phyloP scores from a whole-genome alignment of 2,888 invertebrate species.

The Drosophila demipolita region DNA sequence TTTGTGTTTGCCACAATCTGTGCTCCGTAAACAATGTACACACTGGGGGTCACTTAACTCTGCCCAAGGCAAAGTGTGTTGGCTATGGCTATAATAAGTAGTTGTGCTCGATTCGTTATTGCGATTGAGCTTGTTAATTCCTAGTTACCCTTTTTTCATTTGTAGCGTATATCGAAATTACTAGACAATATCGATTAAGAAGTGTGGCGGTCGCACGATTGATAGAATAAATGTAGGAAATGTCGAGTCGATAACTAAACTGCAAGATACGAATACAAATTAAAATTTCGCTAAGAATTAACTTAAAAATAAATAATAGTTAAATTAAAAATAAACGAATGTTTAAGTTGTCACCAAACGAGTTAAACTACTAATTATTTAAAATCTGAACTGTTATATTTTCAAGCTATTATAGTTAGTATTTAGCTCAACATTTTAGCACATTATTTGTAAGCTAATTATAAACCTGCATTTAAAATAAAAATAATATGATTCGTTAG shows the following conservation, averaged over 20 bases:
- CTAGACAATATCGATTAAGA: not conserved
- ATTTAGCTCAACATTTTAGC: not conserved
- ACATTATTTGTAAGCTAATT: not conserved
- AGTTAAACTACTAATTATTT: too few species aligned
- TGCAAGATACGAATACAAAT: too few species aligned
- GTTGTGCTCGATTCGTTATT: not conserved
- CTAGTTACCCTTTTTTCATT: not conserved
- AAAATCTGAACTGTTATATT: too few species aligned
- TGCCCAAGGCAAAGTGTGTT: constrained; percentile 5
- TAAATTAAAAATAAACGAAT: not conserved
- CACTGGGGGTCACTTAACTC: constrained; percentile 5
- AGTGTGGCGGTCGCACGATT: too few species aligned
- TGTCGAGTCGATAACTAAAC: not conserved
- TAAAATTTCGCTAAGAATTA: not conserved
- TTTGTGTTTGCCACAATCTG: not conserved
- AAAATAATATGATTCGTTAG: not conserved
- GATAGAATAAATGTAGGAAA: too few species aligned
- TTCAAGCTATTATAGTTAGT: not conserved
- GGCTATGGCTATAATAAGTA: not conserved
- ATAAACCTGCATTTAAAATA: not conserved
- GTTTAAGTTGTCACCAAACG: not conserved
- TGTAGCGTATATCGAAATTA: not conserved
- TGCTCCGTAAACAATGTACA: not conserved
- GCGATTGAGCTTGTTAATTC: not conserved
- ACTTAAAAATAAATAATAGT: too few species aligned